Evolutionary conservation across 1,140 invertebrate species (phyloP).

Genomic region (Drosophila orosa): DNA sequence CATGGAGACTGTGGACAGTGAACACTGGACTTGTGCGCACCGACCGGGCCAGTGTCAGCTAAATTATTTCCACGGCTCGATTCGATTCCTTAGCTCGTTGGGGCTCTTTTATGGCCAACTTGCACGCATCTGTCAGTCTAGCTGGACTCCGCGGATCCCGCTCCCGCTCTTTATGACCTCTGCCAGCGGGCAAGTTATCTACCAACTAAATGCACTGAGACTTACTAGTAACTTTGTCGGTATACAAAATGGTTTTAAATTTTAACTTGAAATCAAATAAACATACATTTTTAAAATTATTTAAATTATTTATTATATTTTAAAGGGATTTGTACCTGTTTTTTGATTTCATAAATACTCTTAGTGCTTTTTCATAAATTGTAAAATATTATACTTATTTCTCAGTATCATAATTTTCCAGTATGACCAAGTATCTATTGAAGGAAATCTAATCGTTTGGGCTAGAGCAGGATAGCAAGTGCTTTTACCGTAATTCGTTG

Average conservation of each 20-base stretch:
- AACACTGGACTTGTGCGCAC: slow-evolving; percentile 33
- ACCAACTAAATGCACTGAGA: slow-evolving; percentile 25
- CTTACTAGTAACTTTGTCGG: too few relatives aligned
- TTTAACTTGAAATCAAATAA: too few relatives aligned
- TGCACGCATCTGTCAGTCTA: slow-evolving; percentile 79
- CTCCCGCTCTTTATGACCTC: slow-evolving; percentile 45
- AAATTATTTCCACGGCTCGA: slow-evolving; percentile 71
- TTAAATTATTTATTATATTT: too few relatives aligned
- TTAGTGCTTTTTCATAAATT: neutral
- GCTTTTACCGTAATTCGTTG: slow-evolving; percentile 71
- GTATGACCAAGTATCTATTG: slow-evolving; percentile 55
- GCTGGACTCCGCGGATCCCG: slow-evolving; percentile 16
- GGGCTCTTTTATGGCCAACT: slow-evolving; percentile 76
- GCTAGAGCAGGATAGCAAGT: slow-evolving; percentile 22
- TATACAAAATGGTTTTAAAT: too few relatives aligned
- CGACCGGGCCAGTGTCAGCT: slow-evolving; percentile 57
- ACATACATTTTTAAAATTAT: neutral
- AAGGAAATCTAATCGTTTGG: slow-evolving; percentile 73
- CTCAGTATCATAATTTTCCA: neutral
- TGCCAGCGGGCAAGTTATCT: slow-evolving; percentile 43
- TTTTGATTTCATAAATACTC: too few relatives aligned
- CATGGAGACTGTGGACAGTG: slow-evolving; percentile 24
- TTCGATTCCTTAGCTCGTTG: slow-evolving; percentile 61
- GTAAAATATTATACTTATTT: neutral
- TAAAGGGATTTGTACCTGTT: too few relatives aligned